These are phyloP conservation scores for Solenopsis fugax DNA, from an alignment of 1,140 invertebrate genomes.

Conservation along the genomic window DNA sequence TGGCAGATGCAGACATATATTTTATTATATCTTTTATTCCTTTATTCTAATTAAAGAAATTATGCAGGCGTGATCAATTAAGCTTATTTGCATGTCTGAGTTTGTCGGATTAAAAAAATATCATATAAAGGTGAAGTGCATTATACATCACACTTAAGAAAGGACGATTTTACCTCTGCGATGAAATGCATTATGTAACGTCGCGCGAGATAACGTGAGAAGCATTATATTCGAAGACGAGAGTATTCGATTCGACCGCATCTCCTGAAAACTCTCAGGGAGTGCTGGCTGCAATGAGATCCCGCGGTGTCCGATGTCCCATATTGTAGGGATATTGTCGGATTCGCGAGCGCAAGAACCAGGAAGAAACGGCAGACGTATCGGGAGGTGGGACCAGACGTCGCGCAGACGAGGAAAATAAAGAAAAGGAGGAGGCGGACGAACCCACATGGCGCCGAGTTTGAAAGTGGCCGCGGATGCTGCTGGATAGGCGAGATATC, in stretches of 20 bases:
- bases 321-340: slow-evolving; percentile 16
- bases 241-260: slow-evolving; percentile 16
- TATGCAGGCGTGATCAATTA: background rate
- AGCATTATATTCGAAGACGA: slow-evolving; percentile 8
- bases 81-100: background rate
- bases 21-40: background rate
- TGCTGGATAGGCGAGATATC: slow-evolving; percentile 53
- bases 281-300: slow-evolving; percentile 25
- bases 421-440: slow-evolving; percentile 35
- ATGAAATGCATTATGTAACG: slow-evolving; percentile 39
- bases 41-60: slow-evolving; percentile 1
- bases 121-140: background rate
- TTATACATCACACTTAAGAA: background rate
- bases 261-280: slow-evolving; percentile 24
- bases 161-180: background rate
- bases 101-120: slow-evolving; percentile 7
- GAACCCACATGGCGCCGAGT: slow-evolving; percentile 54
- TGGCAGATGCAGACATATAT: background rate
- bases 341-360: background rate
- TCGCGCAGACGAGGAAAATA: background rate
- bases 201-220: slow-evolving; percentile 23
- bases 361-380: background rate
- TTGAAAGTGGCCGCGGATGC: slow-evolving; percentile 61
- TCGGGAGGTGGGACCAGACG: slow-evolving; percentile 11
- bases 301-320: slow-evolving; percentile 20